These are phyloP conservation scores for Galerucella calmariensis DNA, from an alignment of 2,888 invertebrate species.

Conservation along the genomic window DNA sequence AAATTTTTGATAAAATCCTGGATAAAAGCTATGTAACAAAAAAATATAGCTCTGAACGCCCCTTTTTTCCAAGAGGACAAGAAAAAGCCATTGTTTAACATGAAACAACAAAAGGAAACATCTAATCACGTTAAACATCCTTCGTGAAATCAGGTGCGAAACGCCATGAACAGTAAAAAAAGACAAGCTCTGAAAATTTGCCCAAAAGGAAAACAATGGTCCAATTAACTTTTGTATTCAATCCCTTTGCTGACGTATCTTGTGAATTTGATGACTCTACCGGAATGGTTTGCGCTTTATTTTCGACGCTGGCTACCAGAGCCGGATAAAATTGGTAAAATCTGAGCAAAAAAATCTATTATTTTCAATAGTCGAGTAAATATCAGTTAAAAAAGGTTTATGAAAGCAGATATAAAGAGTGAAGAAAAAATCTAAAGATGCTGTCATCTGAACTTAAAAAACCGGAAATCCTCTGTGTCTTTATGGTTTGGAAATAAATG, in stretches of 20 bases:
- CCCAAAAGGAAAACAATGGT: constrained; percentile 47
- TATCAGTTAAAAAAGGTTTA: not conserved
- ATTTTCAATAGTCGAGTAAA: too few species aligned
- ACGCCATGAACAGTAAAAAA: constrained; percentile 39
- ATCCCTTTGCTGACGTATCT: constrained; percentile 41
- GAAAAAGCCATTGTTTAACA: constrained; percentile 14
- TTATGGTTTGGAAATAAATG: too few species aligned
- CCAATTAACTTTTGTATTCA: constrained; percentile 51
- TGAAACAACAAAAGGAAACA: constrained; percentile 16
- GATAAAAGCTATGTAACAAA: not conserved
- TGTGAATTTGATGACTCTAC: constrained; percentile 50
- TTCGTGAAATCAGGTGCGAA: constrained; percentile 46
- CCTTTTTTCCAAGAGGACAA: not conserved
- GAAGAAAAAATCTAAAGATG: too few species aligned
- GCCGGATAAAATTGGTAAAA: constrained; percentile 17
- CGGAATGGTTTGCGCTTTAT: constrained; percentile 48
- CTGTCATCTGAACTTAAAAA: too few species aligned
- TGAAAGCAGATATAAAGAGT: too few species aligned
- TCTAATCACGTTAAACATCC: constrained; percentile 23
- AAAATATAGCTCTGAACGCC: not conserved
- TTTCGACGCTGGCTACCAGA: constrained; percentile 36
- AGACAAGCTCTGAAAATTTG: constrained; percentile 37
- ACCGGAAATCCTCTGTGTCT: too few species aligned
- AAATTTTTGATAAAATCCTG: not conserved
- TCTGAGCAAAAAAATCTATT: not conserved